Conservation (phyloP, 1,140 invertebrate species). For the Drosophila serrata region DNA sequence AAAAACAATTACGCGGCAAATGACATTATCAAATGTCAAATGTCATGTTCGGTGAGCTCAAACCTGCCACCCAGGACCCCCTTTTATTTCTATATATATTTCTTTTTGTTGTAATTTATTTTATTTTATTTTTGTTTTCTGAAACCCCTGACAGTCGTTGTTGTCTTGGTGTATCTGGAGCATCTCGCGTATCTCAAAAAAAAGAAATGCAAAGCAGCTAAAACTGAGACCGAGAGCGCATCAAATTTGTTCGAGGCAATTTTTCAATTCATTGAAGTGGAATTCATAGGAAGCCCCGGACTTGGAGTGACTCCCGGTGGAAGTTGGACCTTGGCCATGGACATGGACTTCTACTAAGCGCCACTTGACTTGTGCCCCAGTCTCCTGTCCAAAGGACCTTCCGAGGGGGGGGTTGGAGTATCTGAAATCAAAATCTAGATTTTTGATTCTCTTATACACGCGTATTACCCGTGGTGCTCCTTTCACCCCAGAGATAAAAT, state of each 20-base stretch:
- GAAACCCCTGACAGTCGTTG: background rate
- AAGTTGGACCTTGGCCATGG: background rate
- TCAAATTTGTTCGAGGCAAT: constrained; percentile 82
- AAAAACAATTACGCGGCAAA: constrained; percentile 83
- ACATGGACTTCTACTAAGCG: constrained; percentile 53
- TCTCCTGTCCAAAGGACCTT: no score
- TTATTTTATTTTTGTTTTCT: constrained; percentile 5
- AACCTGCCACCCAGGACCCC: no score
- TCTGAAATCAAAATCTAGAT: constrained; percentile 82
- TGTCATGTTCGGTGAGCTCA: constrained; percentile 69
- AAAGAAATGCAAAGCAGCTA: constrained; percentile 71
- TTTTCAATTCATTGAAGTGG: constrained; percentile 84
- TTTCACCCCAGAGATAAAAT: constrained; percentile 7
- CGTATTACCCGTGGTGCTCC: constrained; percentile 51
- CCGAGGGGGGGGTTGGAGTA: constrained; percentile 56
- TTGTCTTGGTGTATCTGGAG: constrained; percentile 4
- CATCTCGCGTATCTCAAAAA: constrained; percentile 9
- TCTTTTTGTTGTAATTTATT: constrained; percentile 22
- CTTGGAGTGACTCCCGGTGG: constrained; percentile 16
- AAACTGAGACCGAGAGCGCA: constrained; percentile 44
- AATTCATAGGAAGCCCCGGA: constrained; percentile 72
- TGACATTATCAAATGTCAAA: constrained; percentile 84
- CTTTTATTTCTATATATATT: background rate
- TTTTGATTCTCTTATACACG: constrained; percentile 78
- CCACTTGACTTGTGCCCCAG: constrained; percentile 69